Evolutionary conservation across 2,113 vertebrate species (phyloP).

Genomic region (Malurus elegans): DNA sequence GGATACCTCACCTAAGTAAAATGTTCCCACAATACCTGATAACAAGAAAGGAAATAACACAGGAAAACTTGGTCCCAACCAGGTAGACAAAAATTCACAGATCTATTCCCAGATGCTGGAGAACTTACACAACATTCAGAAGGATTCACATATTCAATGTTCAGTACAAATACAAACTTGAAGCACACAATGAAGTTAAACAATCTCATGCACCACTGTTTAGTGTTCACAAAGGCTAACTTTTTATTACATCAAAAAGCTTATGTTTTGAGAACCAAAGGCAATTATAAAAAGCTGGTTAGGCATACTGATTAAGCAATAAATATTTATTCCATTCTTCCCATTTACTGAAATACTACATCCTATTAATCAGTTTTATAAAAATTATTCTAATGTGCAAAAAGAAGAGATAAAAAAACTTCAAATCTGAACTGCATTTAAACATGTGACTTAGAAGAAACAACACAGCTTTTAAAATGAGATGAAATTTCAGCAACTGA

Average conservation of each 20-base stretch:
- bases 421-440: not conserved
- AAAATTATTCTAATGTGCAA: not conserved
- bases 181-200: not conserved
- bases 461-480: not conserved
- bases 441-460: not conserved
- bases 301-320: not conserved
- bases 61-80: not conserved
- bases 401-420: not conserved
- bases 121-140: not conserved
- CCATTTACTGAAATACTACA: not conserved
- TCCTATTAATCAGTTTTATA: not conserved
- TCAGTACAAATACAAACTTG: not conserved
- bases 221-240: not conserved
- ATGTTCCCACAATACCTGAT: not conserved
- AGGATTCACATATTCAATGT: not conserved
- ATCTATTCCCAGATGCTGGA: not conserved
- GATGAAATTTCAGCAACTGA: not conserved
- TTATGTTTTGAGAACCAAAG: not conserved
- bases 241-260: not conserved
- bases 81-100: not conserved
- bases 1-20: not conserved
- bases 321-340: not conserved
- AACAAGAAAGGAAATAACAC: not conserved
- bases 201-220: not conserved
- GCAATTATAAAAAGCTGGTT: not conserved